Percentiles rank a stretch among this genome's conserved stretches.
These are phyloP conservation scores for Manis crassicaudata DNA, from an alignment of 2,797 vertebrate species.

Conservation along the genomic window DNA sequence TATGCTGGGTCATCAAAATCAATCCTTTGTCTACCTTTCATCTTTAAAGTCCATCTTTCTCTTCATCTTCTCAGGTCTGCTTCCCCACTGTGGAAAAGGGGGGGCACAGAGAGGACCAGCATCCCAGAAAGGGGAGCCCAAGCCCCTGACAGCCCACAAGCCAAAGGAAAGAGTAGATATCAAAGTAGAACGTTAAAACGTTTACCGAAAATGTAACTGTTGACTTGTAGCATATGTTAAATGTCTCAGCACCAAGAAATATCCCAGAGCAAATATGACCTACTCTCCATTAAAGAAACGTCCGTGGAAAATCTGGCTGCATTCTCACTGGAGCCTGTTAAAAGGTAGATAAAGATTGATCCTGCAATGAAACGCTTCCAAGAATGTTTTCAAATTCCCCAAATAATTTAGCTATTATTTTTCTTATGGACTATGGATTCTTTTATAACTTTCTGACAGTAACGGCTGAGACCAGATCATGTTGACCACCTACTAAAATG, in stretches of 20 bases:
- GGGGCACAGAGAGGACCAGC: background rate
- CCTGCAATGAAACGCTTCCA: background rate
- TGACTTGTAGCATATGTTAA: slow-evolving; percentile 36
- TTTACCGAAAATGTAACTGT: slow-evolving; percentile 40
- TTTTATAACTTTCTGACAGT: background rate
- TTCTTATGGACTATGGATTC: background rate
- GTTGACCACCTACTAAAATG: background rate
- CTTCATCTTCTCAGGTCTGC: background rate
- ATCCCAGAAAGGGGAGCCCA: background rate
- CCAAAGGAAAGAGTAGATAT: background rate
- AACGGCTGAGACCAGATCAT: background rate
- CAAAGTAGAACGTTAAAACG: background rate
- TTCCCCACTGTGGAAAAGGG: background rate
- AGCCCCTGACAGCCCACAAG: background rate
- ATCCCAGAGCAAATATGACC: background rate
- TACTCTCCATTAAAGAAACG: background rate
- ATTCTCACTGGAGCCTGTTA: slow-evolving; percentile 10
- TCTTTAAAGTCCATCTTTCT: background rate
- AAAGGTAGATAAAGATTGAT: slow-evolving; percentile 11
- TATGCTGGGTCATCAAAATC: background rate
- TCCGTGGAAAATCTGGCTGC: background rate
- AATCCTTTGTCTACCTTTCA: background rate
- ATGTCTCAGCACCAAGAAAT: slow-evolving; percentile 18
- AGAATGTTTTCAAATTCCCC: background rate
- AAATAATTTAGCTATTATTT: background rate